Evolutionary conservation across 2,113 vertebrate species (phyloP), one percentile per base, ranked within the genome.

Genomic region (Brachionichthys hirsutus): DNA sequence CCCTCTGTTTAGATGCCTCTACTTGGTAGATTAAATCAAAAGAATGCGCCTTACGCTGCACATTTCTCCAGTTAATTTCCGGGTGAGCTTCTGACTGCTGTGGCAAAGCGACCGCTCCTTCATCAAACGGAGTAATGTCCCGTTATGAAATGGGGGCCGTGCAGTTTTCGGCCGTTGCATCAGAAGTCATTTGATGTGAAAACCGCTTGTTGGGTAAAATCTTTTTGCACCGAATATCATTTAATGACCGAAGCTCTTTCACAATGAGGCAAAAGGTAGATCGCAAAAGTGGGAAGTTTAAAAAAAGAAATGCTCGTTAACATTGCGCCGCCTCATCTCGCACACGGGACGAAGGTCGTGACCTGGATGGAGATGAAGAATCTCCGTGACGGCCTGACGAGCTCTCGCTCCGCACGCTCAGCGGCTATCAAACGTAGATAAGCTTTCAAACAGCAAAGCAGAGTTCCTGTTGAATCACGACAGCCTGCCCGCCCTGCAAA

Each of bases 371-470:
- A 70, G 46, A 70, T 15, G 1, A 47, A 13, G 1, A 42, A 20
- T 0, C 22, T 20, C 61, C 34, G 70, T 69, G 2, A 70, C 12
- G 48, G 67, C 12, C 56, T 63, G 62, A 62, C 64, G 1, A 30
- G 24, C 24, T 30, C 24, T 30, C 24, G 4, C 8, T 30, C 8
- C 24, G 4, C 24, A 30, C 8, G 24, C 8, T 30, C 24, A 8
- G 24, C 3, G 24, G 24, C 24, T 30, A 30, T 30, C 36, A 57
- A 50, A 24, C 18, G 51, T 1, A 22, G 61, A 64, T 64, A 69
- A 58, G 67, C 61, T 71, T 55, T 24, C 11, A 48, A 70, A 57
- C 51, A 6, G 14, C 38, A 64, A 70, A 67, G 47, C 44, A 15
- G 30, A 54, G 50, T 47, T 60, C 42, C 50, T 59, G 48, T 55